phyloP scores from a whole-genome alignment of 2,113 vertebrate genomes.

The Trichomycterus rosablanca region DNA sequence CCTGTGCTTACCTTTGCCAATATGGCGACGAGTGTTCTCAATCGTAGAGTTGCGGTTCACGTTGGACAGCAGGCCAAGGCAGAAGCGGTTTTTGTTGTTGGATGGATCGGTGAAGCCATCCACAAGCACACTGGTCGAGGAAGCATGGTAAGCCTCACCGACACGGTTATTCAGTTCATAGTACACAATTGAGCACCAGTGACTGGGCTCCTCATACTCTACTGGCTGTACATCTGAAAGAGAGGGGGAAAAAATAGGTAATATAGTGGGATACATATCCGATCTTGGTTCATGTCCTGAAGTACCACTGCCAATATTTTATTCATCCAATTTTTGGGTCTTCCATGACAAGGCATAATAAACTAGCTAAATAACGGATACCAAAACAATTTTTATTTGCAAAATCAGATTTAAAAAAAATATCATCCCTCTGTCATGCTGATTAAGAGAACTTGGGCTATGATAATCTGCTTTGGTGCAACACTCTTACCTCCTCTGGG shows the following conservation, averaged over 20 bases:
- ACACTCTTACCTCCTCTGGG: constrained; percentile 79
- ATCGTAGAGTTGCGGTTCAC: constrained; percentile 96
- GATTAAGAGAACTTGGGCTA: neutral
- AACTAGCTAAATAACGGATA: too few relatives aligned
- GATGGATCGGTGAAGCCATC: constrained; percentile 96
- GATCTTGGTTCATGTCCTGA: too few relatives aligned
- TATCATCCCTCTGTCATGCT: too few relatives aligned
- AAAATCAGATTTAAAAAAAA: too few relatives aligned
- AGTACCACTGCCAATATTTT: too few relatives aligned
- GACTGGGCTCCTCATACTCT: constrained; percentile 91
- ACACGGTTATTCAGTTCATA: constrained; percentile 95
- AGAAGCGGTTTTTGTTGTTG: constrained; percentile 97
- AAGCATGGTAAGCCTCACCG: constrained; percentile 93
- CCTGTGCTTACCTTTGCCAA: constrained; percentile 82
- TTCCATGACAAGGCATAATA: too few relatives aligned
- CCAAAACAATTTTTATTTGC: too few relatives aligned
- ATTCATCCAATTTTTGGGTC: too few relatives aligned
- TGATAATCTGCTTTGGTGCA: neutral
- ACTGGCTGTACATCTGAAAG: constrained; percentile 88
- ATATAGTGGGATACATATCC: too few relatives aligned
- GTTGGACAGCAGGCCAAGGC: constrained; percentile 89
- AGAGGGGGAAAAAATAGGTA: neutral
- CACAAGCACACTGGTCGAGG: constrained; percentile 91
- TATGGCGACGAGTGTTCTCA: constrained; percentile 91
- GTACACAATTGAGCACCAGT: constrained; percentile 98